A percentile compares a stretch with the other conserved stretches of the same genome.
These are phyloP conservation scores for Lamprologus lemairii DNA, from an alignment of 2,113 vertebrate genomes.

Conservation along the genomic window DNA sequence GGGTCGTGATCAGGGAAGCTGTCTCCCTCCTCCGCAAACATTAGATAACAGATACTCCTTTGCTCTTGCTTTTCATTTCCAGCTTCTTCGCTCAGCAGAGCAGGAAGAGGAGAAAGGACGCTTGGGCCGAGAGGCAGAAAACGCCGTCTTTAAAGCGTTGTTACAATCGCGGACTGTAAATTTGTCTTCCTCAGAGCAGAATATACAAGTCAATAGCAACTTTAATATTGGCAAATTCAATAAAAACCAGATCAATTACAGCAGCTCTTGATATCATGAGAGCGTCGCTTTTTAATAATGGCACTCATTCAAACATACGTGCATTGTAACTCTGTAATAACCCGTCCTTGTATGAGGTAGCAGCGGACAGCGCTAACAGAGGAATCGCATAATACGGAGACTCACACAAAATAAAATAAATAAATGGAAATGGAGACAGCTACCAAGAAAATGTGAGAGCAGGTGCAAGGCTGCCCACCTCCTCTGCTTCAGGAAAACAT, in stretches of 20 bases:
- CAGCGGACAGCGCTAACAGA: background rate
- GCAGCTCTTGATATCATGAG: background rate
- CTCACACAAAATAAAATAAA: background rate
- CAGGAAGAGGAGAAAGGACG: background rate
- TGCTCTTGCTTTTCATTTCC: background rate
- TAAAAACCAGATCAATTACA: background rate
- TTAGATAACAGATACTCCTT: slow-evolving; percentile 30
- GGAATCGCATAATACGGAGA: background rate
- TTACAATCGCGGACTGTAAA: background rate
- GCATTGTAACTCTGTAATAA: background rate
- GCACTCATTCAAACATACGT: background rate
- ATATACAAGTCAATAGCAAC: background rate
- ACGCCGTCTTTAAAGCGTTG: background rate
- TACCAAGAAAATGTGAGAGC: slow-evolving; percentile 15
- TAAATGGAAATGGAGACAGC: slow-evolving; percentile 11
- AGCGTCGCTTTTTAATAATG: background rate
- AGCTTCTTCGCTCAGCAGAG: background rate
- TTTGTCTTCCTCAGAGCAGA: background rate
- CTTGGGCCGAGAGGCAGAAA: background rate
- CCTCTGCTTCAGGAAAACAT: slow-evolving; percentile 24
- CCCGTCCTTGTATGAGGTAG: background rate
- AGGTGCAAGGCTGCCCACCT: slow-evolving; percentile 36
- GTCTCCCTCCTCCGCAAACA: slow-evolving; percentile 3
- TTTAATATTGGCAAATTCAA: background rate
- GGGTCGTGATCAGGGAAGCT: slow-evolving; percentile 13